Base-by-base conservation (phyloP, 2,888 invertebrate genomes). In the Thyatira batis region DNA sequence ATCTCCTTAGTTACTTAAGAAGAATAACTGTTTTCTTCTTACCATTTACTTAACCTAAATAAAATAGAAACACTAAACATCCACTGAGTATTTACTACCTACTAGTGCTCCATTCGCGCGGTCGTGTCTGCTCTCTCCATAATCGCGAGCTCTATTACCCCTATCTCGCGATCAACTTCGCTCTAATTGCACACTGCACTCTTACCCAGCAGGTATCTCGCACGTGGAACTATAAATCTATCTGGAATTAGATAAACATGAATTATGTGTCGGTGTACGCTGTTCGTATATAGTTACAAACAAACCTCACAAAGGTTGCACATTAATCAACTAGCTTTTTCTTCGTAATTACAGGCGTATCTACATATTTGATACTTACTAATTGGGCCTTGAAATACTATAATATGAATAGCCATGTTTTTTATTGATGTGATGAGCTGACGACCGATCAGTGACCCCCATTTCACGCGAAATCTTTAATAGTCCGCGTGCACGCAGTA, bases 151-250 rank as follows among this genome's bases (percentile, higher is more conserved):
- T 73, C 74, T 77, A 83, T 85, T 83, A 83, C 76, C 76, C 77
- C 71, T 86, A 86, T 88, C 89, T 66, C 58, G 57, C 60, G 77
- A 89, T 88, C 88, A 78, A 76, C 71, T 67, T 61, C 80, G 82
- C 80, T 87, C 83, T 88, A 86, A 89, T 88, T 86, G 74, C 75
- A 70, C 58, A 53, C 64, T 76, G 74, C 77, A 79, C 82, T 76
- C 77, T 78, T 75, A 77, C 76, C 73, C 50, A 27, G 17, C 48
- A 28, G 39, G 17, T 39, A 49, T 51, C 49, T 53, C 46, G 48
- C 46, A 39, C 17, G 17, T 39, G 17, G n/a, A 39, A 39, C 39
- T 39, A 17, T 39, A 39, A 39, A 39, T 39, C 39, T 39, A 39
- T 39, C 39, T 39, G 39, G 39, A 39, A 39, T 39, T 39, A 39